phyloP scores from a whole-genome alignment of 2,113 vertebrate species.

The Daubentonia madagascariensis region DNA sequence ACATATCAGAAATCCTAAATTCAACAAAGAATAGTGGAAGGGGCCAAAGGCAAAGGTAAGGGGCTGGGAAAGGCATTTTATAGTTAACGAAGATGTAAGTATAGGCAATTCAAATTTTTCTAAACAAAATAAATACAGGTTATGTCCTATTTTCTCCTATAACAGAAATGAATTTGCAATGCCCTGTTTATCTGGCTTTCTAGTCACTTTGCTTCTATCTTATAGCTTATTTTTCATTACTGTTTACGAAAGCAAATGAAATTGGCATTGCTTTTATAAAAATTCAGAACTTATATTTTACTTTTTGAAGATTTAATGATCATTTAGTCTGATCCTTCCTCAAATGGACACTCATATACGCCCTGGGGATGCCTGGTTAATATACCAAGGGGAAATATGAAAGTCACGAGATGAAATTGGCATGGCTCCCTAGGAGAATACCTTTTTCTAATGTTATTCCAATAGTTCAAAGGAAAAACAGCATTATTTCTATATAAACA shows the following conservation, averaged over 20 bases:
- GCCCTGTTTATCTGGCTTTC: neutral
- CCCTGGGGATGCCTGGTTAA: neutral
- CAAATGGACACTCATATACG: neutral
- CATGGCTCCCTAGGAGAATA: neutral
- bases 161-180: neutral
- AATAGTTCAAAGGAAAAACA: neutral
- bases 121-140: neutral
- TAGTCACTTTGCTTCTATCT: neutral
- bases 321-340: neutral
- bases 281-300: neutral
- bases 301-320: neutral
- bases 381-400: neutral
- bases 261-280: neutral
- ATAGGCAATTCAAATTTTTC: neutral
- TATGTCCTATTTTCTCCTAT: neutral
- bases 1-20: neutral
- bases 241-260: neutral
- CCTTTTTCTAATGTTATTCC: neutral
- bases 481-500: neutral
- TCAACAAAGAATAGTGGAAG: neutral
- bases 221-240: neutral
- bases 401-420: neutral
- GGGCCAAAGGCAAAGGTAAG: neutral
- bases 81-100: neutral
- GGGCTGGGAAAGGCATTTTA: neutral